phyloP scores from a whole-genome alignment of 2,797 vertebrate genomes.

The Hydrophis major region DNA sequence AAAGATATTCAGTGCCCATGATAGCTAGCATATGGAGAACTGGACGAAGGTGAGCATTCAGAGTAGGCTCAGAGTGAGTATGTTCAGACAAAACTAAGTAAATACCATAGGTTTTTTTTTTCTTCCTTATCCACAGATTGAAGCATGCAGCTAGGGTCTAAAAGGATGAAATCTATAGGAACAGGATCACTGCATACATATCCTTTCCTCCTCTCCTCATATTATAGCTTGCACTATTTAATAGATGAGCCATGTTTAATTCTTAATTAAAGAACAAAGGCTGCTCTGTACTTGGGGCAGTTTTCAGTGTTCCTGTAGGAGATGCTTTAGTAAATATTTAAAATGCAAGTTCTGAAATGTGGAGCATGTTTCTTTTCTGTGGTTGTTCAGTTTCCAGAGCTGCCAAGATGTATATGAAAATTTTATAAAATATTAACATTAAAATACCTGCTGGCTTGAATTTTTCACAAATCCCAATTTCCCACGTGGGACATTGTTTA shows the following conservation, averaged over 20 bases:
- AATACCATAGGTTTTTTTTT: neutral
- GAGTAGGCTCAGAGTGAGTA: neutral
- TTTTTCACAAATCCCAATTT: neutral
- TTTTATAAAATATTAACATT: slow-evolving; percentile 10
- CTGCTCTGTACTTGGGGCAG: neutral
- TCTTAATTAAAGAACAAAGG: neutral
- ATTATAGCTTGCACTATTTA: neutral
- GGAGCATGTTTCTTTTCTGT: neutral
- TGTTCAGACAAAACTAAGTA: neutral
- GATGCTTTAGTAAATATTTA: neutral
- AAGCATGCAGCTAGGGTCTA: neutral
- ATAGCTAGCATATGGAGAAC: neutral
- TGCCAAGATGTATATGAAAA: neutral
- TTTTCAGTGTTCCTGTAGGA: neutral
- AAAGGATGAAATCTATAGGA: neutral
- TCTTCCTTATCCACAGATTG: neutral
- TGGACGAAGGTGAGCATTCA: neutral
- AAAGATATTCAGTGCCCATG: neutral
- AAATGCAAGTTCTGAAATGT: slow-evolving; percentile 3
- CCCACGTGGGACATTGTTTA: neutral
- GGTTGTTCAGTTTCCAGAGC: neutral
- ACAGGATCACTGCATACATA: neutral
- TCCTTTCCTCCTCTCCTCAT: too few relatives aligned
- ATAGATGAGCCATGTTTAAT: neutral
- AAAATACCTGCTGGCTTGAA: slow-evolving; percentile 8